A percentile compares a stretch with the other conserved stretches of the same genome.
Conservation (phyloP, 2,113 vertebrate species). For the Rynchops niger region DNA sequence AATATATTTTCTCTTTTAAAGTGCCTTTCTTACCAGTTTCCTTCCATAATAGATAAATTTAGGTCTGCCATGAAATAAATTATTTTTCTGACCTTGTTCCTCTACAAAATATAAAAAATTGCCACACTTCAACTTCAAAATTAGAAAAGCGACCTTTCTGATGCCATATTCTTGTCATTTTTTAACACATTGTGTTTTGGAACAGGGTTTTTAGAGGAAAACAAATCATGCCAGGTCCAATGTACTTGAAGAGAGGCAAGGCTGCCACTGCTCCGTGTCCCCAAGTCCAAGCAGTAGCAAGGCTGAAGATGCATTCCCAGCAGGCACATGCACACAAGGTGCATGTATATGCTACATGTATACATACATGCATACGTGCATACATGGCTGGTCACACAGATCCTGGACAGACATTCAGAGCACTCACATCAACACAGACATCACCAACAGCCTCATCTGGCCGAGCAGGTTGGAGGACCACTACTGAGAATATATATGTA, state of each 20-base stretch:
- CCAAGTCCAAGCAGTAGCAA: not conserved
- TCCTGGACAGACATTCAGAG: not conserved
- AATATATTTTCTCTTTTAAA: not conserved
- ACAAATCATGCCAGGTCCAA: not conserved
- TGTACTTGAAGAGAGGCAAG: not conserved
- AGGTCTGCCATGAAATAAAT: not conserved
- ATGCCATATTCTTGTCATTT: not conserved
- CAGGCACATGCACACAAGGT: not conserved
- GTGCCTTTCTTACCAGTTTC: not conserved
- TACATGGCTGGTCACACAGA: not conserved
- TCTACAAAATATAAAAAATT: not conserved
- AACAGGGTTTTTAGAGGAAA: not conserved
- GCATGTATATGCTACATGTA: accelerated
- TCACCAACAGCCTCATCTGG: not conserved
- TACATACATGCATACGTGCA: not conserved
- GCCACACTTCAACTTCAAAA: not conserved
- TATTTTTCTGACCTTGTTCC: not conserved
- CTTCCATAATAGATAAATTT: not conserved
- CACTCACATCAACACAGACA: not conserved
- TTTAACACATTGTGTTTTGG: not conserved
- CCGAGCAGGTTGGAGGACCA: not conserved
- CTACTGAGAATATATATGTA: not conserved
- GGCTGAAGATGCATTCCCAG: not conserved
- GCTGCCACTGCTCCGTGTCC: not conserved
- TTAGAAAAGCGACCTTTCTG: not conserved